Evolutionary conservation across 2,888 invertebrate species (phyloP), one percentile per base, ranked within the genome.

Genomic region (Poecilobothrus nobilitatus): DNA sequence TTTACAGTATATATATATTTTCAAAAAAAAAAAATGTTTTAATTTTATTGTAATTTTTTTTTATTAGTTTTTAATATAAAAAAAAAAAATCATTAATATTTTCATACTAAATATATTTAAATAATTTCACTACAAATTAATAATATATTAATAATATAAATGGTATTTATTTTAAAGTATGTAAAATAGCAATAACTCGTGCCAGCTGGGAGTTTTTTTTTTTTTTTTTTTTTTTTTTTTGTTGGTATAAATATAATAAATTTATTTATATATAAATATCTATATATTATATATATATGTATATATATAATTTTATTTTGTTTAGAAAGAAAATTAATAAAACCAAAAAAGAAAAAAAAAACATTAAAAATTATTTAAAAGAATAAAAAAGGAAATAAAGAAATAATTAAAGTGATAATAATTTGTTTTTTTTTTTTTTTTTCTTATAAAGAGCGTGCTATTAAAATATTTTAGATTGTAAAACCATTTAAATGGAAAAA

Each of bases 141-240:
- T 53, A 27, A 27, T 27, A 27, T 27, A 27, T 27, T 27, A 27
- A 27, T 27, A 27, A 27, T 27, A 27, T 27, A 27, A 27, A 27
- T 27, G 27, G 27, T 34, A 65, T 65, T 34, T 10, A 20, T 37
- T 34, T 37, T 5, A 27, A 27, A 27, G 7, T 34, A 65, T 65
- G 33, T 65, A 65, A 64, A 33, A 27, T 77, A 79, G 80, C 77
- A 81, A 53, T 80, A 81, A 81, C 81, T 81, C 81, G 81, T 81
- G 81, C 81, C 81, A 81, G 81, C 81, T 81, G 81, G 81, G 81
- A 65, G 65, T 37, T 65, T 53, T 2, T 53, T 53, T 27, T 27
- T 27, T 4, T 27, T 27, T 27, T 27, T 37, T 65, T 53, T 2
- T 53, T 53, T 27, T 27, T 27, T 4, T 27, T 27, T 27, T 27